Evolutionary conservation across 2,113 vertebrate species (phyloP).

Genomic region (Camelus dromedarius): DNA sequence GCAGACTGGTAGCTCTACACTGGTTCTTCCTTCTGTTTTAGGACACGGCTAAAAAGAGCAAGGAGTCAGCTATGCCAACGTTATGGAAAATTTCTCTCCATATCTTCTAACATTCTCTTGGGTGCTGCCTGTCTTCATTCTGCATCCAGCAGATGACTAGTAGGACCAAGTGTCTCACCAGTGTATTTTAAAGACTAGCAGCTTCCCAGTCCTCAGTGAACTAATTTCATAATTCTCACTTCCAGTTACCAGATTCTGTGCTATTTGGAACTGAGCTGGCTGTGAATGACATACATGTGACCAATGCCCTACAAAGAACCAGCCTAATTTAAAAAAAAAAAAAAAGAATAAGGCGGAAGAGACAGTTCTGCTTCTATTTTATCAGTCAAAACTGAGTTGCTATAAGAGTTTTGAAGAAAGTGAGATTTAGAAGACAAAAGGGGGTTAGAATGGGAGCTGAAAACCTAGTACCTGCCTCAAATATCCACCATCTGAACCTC

Average conservation of each 20-base stretch:
- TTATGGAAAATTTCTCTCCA: not conserved
- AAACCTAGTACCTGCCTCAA: not conserved
- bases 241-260: not conserved
- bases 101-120: not conserved
- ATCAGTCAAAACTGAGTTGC: not conserved
- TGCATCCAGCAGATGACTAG: not conserved
- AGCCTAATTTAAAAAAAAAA: not conserved
- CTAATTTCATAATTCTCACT: not conserved
- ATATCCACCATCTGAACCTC: not conserved
- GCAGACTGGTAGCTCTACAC: not conserved
- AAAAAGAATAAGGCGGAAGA: not conserved
- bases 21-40: not conserved
- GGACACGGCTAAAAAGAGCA: slow-evolving; percentile 15
- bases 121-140: not conserved
- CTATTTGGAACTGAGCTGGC: not conserved
- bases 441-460: not conserved
- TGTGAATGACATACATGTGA: not conserved
- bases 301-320: not conserved
- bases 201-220: not conserved
- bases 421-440: not conserved
- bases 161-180: not conserved
- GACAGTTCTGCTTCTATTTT: not conserved
- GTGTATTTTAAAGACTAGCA: not conserved
- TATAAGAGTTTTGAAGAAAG: not conserved
- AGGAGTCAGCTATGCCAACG: not conserved